These are phyloP conservation scores for Megathymus violae DNA, from an alignment of 1,140 invertebrate genomes.

Conservation along the genomic window DNA sequence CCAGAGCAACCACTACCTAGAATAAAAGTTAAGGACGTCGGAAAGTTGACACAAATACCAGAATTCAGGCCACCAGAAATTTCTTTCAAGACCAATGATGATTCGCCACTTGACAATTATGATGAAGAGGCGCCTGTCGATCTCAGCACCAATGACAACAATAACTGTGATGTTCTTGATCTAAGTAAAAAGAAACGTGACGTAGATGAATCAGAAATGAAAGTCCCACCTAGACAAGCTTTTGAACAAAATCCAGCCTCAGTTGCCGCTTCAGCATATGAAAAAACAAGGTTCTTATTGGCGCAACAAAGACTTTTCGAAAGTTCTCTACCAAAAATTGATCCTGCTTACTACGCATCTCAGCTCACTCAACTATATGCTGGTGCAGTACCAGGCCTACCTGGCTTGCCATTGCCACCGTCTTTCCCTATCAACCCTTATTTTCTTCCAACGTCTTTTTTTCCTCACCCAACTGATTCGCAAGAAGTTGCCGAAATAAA, in stretches of 20 bases:
- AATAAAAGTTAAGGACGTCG: conserved; percentile 87
- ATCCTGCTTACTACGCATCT: conserved; percentile 84
- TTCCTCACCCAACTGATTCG: conserved; percentile 84
- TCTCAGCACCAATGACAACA: conserved; percentile 86
- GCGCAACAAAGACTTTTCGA: conserved; percentile 86
- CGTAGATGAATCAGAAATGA: conserved; percentile 74
- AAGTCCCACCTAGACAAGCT: conserved; percentile 58
- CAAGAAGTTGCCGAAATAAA: conserved; percentile 86
- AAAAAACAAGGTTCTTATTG: conserved; percentile 83
- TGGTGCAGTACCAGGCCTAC: conserved; percentile 75
- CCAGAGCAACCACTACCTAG: conserved; percentile 70
- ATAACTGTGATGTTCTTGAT: conserved; percentile 90
- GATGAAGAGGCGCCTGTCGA: conserved; percentile 88
- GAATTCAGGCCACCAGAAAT: conserved; percentile 74
- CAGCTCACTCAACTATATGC: conserved; percentile 85
- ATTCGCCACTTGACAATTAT: conserved; percentile 58
- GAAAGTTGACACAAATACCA: conserved; percentile 84
- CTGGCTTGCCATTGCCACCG: conserved; percentile 83
- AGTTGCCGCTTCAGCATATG: conserved; percentile 62
- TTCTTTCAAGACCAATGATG: conserved; percentile 65
- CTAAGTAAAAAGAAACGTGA: conserved; percentile 91
- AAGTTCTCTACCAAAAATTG: conserved; percentile 81
- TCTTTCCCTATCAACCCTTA: conserved; percentile 84
- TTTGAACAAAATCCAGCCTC: conserved; percentile 70
- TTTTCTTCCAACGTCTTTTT: conserved; percentile 85